A percentile compares a stretch with the other conserved stretches of the same genome.
Evolutionary conservation across 2,797 vertebrate species (phyloP).

Genomic region (Hydrocynus forskahlii): DNA sequence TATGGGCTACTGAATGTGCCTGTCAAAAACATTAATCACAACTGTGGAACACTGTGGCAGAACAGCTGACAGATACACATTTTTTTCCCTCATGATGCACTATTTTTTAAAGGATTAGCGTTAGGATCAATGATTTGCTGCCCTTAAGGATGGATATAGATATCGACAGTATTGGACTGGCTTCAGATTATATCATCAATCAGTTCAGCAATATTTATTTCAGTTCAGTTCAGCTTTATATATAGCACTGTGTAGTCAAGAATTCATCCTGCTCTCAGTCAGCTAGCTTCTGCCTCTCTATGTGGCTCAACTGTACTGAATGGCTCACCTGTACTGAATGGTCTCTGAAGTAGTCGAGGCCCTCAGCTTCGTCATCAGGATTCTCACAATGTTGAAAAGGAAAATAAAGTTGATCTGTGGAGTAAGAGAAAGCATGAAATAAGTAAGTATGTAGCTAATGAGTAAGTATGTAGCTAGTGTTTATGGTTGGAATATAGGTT

Average conservation of each 20-base stretch:
- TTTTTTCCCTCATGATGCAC: too few species aligned
- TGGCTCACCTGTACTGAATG: slow-evolving; percentile 91
- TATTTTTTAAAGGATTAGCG: not conserved
- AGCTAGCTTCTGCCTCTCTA: too few species aligned
- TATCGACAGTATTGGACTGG: not conserved
- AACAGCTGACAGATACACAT: slow-evolving; percentile 15
- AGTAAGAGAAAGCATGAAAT: slow-evolving; percentile 14
- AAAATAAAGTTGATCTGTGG: slow-evolving; percentile 92
- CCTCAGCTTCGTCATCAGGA: slow-evolving; percentile 92
- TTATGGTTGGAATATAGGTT: too few species aligned
- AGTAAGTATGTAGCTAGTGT: not conserved
- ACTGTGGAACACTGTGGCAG: slow-evolving; percentile 7
- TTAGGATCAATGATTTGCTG: not conserved
- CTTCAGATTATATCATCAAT: not conserved
- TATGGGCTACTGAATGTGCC: slow-evolving; percentile 31
- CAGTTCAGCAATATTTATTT: not conserved
- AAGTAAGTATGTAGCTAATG: not conserved
- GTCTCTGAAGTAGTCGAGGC: slow-evolving; percentile 93
- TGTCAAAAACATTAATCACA: slow-evolving; percentile 37
- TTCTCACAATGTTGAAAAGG: slow-evolving; percentile 93
- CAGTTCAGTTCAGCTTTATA: not conserved
- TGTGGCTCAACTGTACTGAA: slow-evolving; percentile 86
- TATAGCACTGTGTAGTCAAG: not conserved
- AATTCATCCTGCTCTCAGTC: not conserved
- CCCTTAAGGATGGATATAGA: not conserved